phyloP scores from a whole-genome alignment of 2,797 vertebrate genomes.

The Setipinna tenuifilis region DNA sequence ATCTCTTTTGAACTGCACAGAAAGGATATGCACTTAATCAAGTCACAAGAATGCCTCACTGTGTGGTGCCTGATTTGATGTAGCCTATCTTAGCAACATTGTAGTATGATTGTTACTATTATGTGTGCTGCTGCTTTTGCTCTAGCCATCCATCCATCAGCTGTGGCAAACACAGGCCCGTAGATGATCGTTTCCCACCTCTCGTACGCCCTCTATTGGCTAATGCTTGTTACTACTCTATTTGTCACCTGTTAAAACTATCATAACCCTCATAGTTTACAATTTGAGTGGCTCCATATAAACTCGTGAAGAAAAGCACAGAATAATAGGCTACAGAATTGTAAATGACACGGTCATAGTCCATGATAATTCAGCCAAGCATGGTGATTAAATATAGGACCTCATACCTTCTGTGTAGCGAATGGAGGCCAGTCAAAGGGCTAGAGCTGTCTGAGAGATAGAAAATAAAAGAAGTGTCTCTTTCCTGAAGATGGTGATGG shows the following conservation, averaged over 20 bases:
- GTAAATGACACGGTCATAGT: not conserved
- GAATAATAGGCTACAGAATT: not conserved
- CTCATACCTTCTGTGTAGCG: not conserved
- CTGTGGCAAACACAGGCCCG: not conserved
- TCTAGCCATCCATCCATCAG: not conserved
- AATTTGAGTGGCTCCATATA: not conserved
- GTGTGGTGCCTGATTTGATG: not conserved
- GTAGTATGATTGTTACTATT: slow-evolving; percentile 3
- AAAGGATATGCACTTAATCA: not conserved
- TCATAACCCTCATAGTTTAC: not conserved
- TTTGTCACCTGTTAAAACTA: not conserved
- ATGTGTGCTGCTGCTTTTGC: not conserved
- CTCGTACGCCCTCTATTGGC: not conserved
- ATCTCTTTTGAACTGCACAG: not conserved
- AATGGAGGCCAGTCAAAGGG: not conserved
- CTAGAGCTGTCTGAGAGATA: not conserved
- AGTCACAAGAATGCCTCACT: not conserved
- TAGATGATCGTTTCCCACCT: not conserved
- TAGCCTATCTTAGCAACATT: not conserved
- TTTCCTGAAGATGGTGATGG: not conserved
- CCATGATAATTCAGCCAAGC: not conserved
- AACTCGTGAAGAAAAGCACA: not conserved
- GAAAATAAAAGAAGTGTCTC: not conserved
- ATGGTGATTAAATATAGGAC: not conserved
- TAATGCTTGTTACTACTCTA: not conserved